phyloP scores from a whole-genome alignment of 2,888 invertebrate species.

The Ectemnius lituratus region DNA sequence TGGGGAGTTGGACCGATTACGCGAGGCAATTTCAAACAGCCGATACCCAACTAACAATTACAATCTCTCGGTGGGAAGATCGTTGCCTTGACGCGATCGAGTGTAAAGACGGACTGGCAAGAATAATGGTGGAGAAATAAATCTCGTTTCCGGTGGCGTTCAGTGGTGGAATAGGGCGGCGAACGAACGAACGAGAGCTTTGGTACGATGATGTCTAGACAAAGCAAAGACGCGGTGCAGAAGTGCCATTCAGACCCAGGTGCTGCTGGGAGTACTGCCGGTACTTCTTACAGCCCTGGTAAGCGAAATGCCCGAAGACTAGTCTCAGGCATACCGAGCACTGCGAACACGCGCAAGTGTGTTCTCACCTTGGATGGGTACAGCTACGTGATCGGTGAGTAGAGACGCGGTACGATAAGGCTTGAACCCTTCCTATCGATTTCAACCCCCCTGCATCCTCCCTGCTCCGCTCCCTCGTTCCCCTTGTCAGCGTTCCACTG shows the following conservation, averaged over 20 bases:
- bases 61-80: conserved; percentile 14
- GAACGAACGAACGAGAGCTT: conserved; percentile 31
- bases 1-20: conserved; percentile 17
- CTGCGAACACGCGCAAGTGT: conserved; percentile 84
- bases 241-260: conserved; percentile 85
- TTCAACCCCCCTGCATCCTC: neutral
- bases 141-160: conserved; percentile 33
- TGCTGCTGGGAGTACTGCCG: conserved; percentile 73
- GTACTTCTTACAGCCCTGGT: conserved; percentile 67
- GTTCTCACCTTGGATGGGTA: conserved; percentile 91
- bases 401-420: conserved; percentile 36
- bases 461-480: too few species aligned
- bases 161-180: conserved; percentile 26
- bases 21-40: neutral
- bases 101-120: conserved; percentile 5
- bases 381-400: conserved; percentile 90
- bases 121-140: conserved; percentile 44
- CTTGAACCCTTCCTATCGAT: conserved; percentile 20
- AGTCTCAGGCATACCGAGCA: conserved; percentile 74
- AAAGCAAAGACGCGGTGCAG: conserved; percentile 82
- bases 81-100: conserved; percentile 24
- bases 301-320: conserved; percentile 66
- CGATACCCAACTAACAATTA: neutral
- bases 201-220: conserved; percentile 69
- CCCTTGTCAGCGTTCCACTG: too few species aligned